Percentiles rank a stretch among this genome's conserved stretches.
These are phyloP conservation scores for Polydrusus tereticollis DNA, from an alignment of 2,888 invertebrate species.

Conservation along the genomic window DNA sequence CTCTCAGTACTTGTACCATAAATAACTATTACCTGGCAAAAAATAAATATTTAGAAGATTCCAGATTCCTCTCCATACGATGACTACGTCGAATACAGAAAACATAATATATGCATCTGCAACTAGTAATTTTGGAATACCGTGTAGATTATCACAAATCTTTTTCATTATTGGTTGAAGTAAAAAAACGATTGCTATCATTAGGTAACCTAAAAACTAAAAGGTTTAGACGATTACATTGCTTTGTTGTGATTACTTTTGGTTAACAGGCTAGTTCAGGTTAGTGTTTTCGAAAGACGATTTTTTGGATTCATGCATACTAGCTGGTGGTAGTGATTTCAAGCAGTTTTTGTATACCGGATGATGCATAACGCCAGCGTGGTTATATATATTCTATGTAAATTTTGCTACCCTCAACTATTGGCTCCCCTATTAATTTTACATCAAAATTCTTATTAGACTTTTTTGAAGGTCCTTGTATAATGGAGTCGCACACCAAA, in stretches of 20 bases:
- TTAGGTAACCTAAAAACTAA: conserved; percentile 42
- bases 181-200: conserved; percentile 42
- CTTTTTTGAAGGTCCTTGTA: too few species aligned
- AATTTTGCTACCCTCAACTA: too few species aligned
- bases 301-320: background rate
- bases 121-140: conserved; percentile 37
- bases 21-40: conserved; percentile 38
- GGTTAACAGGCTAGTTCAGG: too few species aligned
- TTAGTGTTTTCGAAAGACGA: background rate
- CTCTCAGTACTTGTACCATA: too few species aligned
- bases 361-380: too few species aligned
- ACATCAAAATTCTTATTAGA: too few species aligned
- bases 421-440: too few species aligned
- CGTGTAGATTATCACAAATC: conserved; percentile 36
- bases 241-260: too few species aligned
- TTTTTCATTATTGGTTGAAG: conserved; percentile 42
- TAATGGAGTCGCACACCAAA: too few species aligned
- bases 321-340: too few species aligned
- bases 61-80: conserved; percentile 48
- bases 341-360: too few species aligned
- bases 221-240: conserved; percentile 6
- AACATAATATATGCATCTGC: conserved; percentile 46
- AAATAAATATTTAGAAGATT: conserved; percentile 44
- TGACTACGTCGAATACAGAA: conserved; percentile 35
- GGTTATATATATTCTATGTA: too few species aligned